Conservation (phyloP, 2,797 vertebrate genomes). For the Cyclopterus lumpus region DNA sequence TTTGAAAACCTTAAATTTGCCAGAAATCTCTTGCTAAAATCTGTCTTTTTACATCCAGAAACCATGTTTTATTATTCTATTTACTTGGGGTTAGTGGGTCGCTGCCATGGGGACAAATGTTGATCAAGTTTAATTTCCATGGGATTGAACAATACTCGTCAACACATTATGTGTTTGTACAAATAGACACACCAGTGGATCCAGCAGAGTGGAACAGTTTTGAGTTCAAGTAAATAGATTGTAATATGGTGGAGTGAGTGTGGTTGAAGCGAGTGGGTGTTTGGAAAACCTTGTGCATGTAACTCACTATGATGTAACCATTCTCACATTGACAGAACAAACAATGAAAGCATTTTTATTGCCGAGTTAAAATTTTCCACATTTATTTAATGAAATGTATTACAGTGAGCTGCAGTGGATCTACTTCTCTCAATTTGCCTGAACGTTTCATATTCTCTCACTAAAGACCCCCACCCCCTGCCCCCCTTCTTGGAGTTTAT, state of each 20-base stretch:
- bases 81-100: neutral
- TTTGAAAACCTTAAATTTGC: neutral
- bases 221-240: conserved; percentile 1
- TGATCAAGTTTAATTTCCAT: neutral
- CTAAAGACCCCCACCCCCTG: neutral
- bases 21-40: no score
- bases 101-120: neutral
- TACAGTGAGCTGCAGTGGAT: conserved; percentile 25
- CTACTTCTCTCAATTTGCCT: conserved; percentile 2
- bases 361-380: conserved; percentile 43
- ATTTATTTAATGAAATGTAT: conserved; percentile 36
- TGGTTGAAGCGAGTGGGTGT: conserved; percentile 49
- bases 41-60: neutral
- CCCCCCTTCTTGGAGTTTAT: neutral
- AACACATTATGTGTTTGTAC: neutral
- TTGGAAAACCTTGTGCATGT: conserved; percentile 34
- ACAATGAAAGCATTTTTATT: conserved; percentile 39
- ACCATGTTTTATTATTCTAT: neutral
- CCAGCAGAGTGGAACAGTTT: neutral
- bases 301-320: conserved; percentile 56
- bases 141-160: neutral
- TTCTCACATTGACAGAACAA: conserved; percentile 39
- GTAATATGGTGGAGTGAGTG: conserved; percentile 27
- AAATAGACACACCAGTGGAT: neutral
- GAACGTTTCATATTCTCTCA: conserved; percentile 26